These are phyloP conservation scores for Pedicia rivosa DNA, from an alignment of 2,888 invertebrate species.

Conservation along the genomic window DNA sequence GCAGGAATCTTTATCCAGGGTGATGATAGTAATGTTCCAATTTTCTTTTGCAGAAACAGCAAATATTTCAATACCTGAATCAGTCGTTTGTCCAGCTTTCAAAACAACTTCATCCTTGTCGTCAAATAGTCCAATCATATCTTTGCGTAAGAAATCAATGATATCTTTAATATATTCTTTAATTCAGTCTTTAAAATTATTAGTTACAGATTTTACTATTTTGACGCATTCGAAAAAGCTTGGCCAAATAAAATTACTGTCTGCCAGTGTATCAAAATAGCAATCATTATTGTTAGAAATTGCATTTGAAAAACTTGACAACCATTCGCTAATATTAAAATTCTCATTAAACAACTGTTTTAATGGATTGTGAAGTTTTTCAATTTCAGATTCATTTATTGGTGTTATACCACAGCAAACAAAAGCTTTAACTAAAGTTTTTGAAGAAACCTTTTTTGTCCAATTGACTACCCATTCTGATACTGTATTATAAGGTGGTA, in stretches of 20 bases:
- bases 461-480: conserved; percentile 3
- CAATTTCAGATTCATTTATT: conserved; percentile 1
- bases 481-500: not conserved
- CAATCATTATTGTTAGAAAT: not conserved
- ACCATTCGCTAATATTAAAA: conserved; percentile 1
- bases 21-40: not conserved
- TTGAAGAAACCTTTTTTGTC: not conserved
- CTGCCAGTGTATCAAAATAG: not conserved
- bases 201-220: not conserved
- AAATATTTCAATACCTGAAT: not conserved
- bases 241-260: not conserved
- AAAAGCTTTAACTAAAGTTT: not conserved
- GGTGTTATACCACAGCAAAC: not conserved
- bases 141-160: not conserved
- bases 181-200: not conserved
- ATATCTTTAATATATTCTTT: not conserved
- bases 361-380: conserved; percentile 3
- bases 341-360: conserved; percentile 1
- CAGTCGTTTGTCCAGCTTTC: not conserved
- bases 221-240: conserved; percentile 4
- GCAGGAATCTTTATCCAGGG: conserved; percentile 1
- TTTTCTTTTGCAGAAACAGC: conserved; percentile 1
- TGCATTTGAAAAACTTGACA: not conserved
- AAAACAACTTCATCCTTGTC: not conserved
- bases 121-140: conserved; percentile 1